Conservation (phyloP, 2,113 vertebrate genomes). For the Myrmecobius fasciatus region DNA sequence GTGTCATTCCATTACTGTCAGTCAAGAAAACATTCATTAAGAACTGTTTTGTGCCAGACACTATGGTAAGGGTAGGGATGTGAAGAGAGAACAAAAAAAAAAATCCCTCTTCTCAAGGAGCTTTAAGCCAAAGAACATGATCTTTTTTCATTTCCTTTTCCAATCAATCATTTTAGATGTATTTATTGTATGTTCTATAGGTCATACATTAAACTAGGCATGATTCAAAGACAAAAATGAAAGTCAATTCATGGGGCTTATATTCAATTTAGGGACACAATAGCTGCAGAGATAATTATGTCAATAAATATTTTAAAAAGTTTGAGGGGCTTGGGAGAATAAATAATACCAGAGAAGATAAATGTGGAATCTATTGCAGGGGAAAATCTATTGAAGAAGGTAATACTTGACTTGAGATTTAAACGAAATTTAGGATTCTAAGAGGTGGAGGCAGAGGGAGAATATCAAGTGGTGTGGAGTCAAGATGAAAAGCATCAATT, state of each 20-base stretch:
- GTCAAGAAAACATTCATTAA: neutral
- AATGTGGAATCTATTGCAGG: too few relatives aligned
- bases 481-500: neutral
- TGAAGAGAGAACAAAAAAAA: neutral
- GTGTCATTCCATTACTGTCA: neutral
- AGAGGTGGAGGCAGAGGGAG: neutral
- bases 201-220: neutral
- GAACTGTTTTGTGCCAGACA: neutral
- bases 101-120: neutral
- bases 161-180: neutral
- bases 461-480: neutral
- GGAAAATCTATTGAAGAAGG: too few relatives aligned
- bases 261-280: neutral
- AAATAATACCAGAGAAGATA: neutral
- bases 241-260: neutral
- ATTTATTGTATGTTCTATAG: neutral
- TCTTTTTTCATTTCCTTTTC: neutral
- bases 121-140: neutral
- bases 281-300: neutral
- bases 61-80: neutral
- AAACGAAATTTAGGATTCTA: too few relatives aligned
- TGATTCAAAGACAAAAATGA: neutral
- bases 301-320: too few relatives aligned
- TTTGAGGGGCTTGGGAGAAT: neutral
- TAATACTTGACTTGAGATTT: too few relatives aligned